Evolutionary conservation across 2,888 invertebrate genomes (phyloP), one percentile per base, ranked within the genome.

Genomic region (Stenolophus ochropezus): DNA sequence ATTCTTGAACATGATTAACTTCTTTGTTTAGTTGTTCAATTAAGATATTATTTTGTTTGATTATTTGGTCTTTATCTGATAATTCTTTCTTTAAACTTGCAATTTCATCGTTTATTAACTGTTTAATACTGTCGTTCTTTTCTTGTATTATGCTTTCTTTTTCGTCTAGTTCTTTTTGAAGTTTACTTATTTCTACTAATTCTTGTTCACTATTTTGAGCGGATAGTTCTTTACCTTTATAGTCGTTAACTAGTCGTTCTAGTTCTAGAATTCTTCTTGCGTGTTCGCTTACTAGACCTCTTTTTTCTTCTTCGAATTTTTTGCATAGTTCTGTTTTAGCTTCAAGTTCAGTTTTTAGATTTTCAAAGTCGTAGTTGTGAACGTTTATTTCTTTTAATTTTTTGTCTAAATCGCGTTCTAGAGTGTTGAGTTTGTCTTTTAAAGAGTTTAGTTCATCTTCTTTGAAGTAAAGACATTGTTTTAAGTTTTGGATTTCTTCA

Each of bases 1-100:
- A 90, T 11, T 91, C 91, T 85, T 92, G 91, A 47, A 93, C 87
- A 82, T 90, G 90, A 18, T 90, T 89, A 1, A 93, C 88, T 86
- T 94, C 93, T 82, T 90, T 90, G 76, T 90, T 90, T 33, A 89
- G 87, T 25, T 89, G 89, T 16, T 90, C 87, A 23, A 88, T 86
- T 74, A 78, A 11, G 33, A 21, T 6, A 80, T 83, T 84, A 47
- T 85, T 69, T 81, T 86, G 85, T 14, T 84, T 83, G 75, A 86
- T 84, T 82, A 85, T 83, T 42, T 84, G 82, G 71, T 86, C 85
- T 56, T 85, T 85, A 16, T 85, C 84, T 4, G 85, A 85, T 11
- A 86, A 78, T 71, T 85, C 85, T 81, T 85, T 85, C 14, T 83
- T 78, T 5, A 83, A 81, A 61, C 83, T 81, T 42, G 85, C 83